Evolutionary conservation across 2,888 invertebrate genomes (phyloP).

Genomic region (Yponomeuta evonymella): DNA sequence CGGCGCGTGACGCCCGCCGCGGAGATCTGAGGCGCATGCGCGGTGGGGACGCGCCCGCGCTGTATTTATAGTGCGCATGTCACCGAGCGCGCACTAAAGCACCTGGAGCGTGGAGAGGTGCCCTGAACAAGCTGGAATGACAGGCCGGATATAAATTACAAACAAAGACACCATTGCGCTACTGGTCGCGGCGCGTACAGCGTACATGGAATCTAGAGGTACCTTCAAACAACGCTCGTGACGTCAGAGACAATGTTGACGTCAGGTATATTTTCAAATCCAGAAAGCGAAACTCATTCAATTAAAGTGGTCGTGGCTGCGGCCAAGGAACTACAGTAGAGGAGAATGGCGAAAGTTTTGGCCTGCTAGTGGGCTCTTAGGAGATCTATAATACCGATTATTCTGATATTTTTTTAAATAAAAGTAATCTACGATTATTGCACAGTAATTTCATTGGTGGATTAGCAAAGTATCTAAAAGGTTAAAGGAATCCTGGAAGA

Average conservation of each 20-base stretch:
- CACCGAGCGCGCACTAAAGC: slow-evolving; percentile 9
- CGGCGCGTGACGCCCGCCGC: slow-evolving; percentile 69
- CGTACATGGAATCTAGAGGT: no score
- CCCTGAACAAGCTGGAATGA: neutral
- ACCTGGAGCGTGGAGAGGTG: neutral
- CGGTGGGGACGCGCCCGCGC: slow-evolving; percentile 34
- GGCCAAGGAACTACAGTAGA: neutral
- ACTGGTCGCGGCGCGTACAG: neutral
- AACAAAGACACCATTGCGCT: neutral
- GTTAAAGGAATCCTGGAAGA: no score
- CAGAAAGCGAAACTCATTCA: no score
- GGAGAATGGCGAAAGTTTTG: neutral
- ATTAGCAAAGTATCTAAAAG: no score
- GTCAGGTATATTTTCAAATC: no score
- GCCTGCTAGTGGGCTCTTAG: no score
- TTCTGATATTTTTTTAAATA: no score
- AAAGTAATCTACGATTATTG: no score
- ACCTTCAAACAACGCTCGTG: no score
- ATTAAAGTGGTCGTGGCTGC: neutral
- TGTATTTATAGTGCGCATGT: slow-evolving; percentile 45
- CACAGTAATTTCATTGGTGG: no score
- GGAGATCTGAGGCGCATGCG: slow-evolving; percentile 57
- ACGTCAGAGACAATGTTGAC: no score
- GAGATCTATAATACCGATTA: no score
- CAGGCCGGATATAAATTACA: neutral